Evolutionary conservation across 1,140 invertebrate species (phyloP), one percentile per base, ranked within the genome.

Genomic region (Uloborus diversus): DNA sequence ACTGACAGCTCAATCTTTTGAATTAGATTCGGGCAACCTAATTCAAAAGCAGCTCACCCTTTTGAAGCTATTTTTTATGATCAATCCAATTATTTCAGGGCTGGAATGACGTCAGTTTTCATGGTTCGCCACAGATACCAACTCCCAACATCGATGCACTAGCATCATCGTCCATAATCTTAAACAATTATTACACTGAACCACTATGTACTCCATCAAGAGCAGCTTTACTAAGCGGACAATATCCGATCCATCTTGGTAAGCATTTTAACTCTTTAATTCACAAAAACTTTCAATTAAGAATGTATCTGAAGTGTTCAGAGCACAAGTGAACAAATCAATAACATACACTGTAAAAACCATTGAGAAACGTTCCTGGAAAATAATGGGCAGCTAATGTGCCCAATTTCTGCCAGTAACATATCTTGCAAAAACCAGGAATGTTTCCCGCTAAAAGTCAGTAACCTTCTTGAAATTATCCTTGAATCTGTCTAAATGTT

Each of bases 101-200:
- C 11, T 95, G 93, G 90, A 94, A 95, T 86, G 94, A 96, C 88
- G 92, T 96, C 7, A 92, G 94, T 59, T 95, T 95, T 85, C 94
- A 95, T 85, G 94, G 94, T 2, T 92, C 92, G 0, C 88, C 93
- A 80, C 92, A 96, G 86, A 93, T 94, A 80, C 89, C 91, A 57
- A 95, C 94, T 0, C 93, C 94, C 1, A 95, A 95, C 85, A 93
- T 96, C 64, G 94, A 96, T 85, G 89, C 92, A 3, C 84, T 96
- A 51, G 94, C 92, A 0, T 92, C 91, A 85, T 91, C 91, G 82
- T 94, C 94, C 13, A 89, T 93, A 5, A 92, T 94, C 28, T 85
- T 95, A 4, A 91, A 92, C 82, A 92, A 91, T 83, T 95, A 96
- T 86, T 95, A 95, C 84, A 91, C 91, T 0, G 89, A 92, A 70